phyloP scores from a whole-genome alignment of 2,113 vertebrate genomes.

The Vireo altiloquus region DNA sequence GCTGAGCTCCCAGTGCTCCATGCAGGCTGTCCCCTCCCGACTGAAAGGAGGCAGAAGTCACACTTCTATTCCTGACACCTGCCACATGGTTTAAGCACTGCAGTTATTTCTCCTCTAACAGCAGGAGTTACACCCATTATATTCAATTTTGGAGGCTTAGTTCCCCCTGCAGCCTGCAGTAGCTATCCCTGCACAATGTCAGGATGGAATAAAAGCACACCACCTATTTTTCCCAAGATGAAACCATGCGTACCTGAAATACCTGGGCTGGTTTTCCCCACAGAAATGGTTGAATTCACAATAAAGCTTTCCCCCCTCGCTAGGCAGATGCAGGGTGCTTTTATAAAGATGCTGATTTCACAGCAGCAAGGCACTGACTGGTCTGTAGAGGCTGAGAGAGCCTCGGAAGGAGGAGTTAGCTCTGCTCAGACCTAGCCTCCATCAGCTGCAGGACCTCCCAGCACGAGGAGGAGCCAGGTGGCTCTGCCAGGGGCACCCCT shows the following conservation, averaged over 20 bases:
- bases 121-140: neutral
- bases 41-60: neutral
- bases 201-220: neutral
- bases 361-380: neutral
- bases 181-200: neutral
- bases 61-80: neutral
- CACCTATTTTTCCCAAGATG: neutral
- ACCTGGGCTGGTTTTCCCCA: neutral
- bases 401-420: fast-evolving
- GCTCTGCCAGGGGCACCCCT: neutral
- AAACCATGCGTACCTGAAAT: neutral
- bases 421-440: fast-evolving
- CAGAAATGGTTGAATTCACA: neutral
- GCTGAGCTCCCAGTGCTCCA: neutral
- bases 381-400: too few relatives aligned
- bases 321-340: fast-evolving
- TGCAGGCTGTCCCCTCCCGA: neutral
- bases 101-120: neutral
- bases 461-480: neutral
- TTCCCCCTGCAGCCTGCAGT: neutral
- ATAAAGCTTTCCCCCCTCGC: neutral
- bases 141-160: neutral
- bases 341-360: neutral
- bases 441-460: neutral
- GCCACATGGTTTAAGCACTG: neutral